Conservation (phyloP, 1,140 invertebrate genomes). For the Mesaphorura yosii region DNA sequence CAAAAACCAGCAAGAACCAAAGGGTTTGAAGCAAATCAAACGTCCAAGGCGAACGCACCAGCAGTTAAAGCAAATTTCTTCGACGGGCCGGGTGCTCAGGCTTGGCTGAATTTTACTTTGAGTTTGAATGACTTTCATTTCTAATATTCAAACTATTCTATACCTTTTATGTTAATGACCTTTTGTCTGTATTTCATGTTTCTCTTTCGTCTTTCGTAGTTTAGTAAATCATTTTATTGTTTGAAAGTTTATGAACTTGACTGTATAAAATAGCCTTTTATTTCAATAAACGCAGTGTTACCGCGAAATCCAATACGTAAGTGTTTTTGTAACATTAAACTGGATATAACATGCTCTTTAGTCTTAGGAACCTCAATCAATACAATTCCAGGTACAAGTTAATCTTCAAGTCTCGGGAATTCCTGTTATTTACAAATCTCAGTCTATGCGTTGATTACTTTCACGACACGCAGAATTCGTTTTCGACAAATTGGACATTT, state of each 20-base stretch:
- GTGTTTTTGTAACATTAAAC: background rate
- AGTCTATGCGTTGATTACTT: constrained; percentile 24
- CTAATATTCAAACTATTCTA: too few relatives aligned
- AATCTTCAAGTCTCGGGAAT: background rate
- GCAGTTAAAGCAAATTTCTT: background rate
- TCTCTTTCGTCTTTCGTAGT: too few relatives aligned
- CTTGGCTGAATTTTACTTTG: constrained; percentile 22
- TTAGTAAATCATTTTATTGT: too few relatives aligned
- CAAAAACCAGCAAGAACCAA: background rate
- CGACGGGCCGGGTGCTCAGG: background rate
- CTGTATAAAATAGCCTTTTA: too few relatives aligned
- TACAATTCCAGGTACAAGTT: too few relatives aligned
- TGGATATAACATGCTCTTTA: background rate
- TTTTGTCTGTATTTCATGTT: too few relatives aligned
- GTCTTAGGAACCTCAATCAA: too few relatives aligned
- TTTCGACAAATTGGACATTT: constrained; percentile 27
- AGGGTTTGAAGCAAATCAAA: background rate
- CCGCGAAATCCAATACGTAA: too few relatives aligned
- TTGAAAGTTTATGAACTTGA: too few relatives aligned
- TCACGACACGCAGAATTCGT: constrained; percentile 22
- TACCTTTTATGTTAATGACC: too few relatives aligned
- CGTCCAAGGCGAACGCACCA: background rate
- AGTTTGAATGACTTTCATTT: constrained; percentile 10
- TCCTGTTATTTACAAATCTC: background rate
- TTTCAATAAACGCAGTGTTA: too few relatives aligned